Percentiles rank a stretch among this genome's conserved stretches.
These are phyloP conservation scores for Manduca sexta DNA, from an alignment of 1,140 invertebrate genomes.

Conservation along the genomic window DNA sequence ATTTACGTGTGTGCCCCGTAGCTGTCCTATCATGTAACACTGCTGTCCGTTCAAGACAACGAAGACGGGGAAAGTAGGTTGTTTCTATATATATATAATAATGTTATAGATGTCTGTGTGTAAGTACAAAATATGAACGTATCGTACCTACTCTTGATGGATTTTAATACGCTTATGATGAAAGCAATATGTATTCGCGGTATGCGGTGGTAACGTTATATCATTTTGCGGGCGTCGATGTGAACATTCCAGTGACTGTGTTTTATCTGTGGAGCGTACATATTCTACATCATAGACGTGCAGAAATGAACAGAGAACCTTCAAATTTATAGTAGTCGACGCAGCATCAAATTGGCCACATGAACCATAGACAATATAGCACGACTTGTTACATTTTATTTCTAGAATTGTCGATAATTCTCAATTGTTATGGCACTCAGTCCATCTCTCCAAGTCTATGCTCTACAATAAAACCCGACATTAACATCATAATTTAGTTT, in stretches of 20 bases:
- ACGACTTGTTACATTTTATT: no score
- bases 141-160: constrained; percentile 49
- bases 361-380: no score
- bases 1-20: constrained; percentile 45
- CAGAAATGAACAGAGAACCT: no score
- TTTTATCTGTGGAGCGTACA: no score
- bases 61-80: constrained; percentile 65
- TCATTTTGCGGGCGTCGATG: constrained; percentile 17
- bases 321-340: no score
- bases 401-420: no score
- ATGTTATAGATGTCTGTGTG: constrained; percentile 43
- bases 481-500: constrained; percentile 3
- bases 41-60: constrained; percentile 63
- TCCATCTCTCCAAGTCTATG: no score
- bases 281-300: no score
- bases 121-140: constrained; percentile 56
- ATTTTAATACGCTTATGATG: constrained; percentile 57
- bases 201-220: constrained; percentile 22
- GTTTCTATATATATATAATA: constrained; percentile 39
- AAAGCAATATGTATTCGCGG: constrained; percentile 56
- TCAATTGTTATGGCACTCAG: no score
- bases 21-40: constrained; percentile 34
- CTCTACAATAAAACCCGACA: constrained; percentile 2
- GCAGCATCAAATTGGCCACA: no score
- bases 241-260: constrained; percentile 59